Evolutionary conservation across 1,140 invertebrate genomes (phyloP).

Genomic region (Trigoniulus corallinus): DNA sequence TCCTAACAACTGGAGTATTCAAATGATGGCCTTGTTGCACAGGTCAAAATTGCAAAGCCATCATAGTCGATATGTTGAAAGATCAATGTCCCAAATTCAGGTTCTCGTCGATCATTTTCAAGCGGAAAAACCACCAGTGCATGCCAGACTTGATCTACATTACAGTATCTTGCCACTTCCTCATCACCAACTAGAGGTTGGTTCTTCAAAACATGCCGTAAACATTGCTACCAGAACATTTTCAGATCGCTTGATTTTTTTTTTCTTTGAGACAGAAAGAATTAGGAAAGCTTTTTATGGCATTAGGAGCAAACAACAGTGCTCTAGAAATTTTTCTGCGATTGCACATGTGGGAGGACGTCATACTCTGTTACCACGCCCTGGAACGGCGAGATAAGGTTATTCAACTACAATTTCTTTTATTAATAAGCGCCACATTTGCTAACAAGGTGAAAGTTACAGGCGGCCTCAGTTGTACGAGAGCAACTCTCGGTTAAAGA

Average conservation of each 20-base stretch:
- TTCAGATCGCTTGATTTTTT: neutral
- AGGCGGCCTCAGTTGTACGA: constrained; percentile 73
- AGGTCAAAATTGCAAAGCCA: constrained; percentile 57
- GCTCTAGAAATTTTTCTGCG: constrained; percentile 69
- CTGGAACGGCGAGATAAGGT: constrained; percentile 68
- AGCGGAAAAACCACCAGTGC: constrained; percentile 24
- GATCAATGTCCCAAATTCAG: constrained; percentile 67
- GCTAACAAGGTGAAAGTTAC: no score
- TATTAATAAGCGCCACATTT: no score
- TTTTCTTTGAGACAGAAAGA: constrained; percentile 30
- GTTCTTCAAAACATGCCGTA: neutral
- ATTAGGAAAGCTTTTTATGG: constrained; percentile 57
- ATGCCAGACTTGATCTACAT: constrained; percentile 32
- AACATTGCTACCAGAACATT: neutral
- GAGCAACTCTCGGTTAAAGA: constrained; percentile 61
- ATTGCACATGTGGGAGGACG: constrained; percentile 79
- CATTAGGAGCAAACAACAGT: constrained; percentile 61
- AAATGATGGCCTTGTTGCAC: constrained; percentile 45
- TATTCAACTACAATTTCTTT: constrained; percentile 9
- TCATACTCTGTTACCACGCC: constrained; percentile 73
- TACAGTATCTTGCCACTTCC: constrained; percentile 38
- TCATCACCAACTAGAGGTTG: constrained; percentile 48
- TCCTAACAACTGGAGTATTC: constrained; percentile 39
- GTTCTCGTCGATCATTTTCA: constrained; percentile 44
- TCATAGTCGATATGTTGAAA: constrained; percentile 60